Evolutionary conservation across 30 jellyfish, hydroid and myxozoan genomes (phyloP), one percentile per base, ranked within the genome.

Genomic region (Hydractinia symbiolongicarpus): DNA sequence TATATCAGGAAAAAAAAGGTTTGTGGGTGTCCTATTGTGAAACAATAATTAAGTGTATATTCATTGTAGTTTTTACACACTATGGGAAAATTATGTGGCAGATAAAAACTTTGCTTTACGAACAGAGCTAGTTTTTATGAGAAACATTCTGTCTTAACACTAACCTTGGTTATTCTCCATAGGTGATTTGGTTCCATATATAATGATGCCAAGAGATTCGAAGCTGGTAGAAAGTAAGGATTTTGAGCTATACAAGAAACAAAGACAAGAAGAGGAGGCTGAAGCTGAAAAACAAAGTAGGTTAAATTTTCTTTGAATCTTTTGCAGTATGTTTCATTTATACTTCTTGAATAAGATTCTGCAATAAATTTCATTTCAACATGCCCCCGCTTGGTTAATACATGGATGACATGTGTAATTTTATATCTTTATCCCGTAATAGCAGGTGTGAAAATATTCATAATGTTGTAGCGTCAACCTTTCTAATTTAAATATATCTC

Each of bases 1-100:
- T 90, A 11, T 81, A 90, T 7, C 78, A 77, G 78, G 96, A 89
- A 5, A 83, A 89, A 50, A 90, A 90, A 82, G 97, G 97, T 90
- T 20, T n/a, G 52, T 30, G 17, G 9, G 19, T 2, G 11, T 73
- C n/a, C 16, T 73, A 17, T 73, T 16, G 0, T 73, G 2, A 30
- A 30, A 30, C 44, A 30, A 30, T 30, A 30, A 30, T 30, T 30
- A 2, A 30, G 2, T n/a, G n/a, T 30, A 30, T 30, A 30, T 30
- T 30, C 44, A 30, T 30, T 30, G 44, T 30, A 30, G 44, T 30
- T 30, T 30, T 30, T 30, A 30, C 44, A 30, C 44, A 30, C 44
- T 30, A 30, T 30, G 44, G 2, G 44, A 30, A 30, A 30, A 30
- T 1, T 2, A 30, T 30, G 44, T 30, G 2, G 2, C 44, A 13